Conservation (phyloP, 2,113 vertebrate species). For the Callipepla squamata region DNA sequence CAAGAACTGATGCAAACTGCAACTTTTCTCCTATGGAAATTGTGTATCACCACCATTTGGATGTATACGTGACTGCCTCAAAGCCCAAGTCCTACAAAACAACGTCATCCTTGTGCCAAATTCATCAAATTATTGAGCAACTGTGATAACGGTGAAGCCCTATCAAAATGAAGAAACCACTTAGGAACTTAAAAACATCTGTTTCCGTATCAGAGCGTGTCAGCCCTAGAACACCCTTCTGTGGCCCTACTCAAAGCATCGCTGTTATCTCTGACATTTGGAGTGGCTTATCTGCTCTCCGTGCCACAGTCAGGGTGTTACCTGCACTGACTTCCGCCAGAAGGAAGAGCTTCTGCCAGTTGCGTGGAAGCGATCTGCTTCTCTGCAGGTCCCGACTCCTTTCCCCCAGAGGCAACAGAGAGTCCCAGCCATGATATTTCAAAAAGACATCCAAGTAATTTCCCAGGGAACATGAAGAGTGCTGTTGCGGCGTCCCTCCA, state of each 20-base stretch:
- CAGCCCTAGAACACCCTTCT: conserved; percentile 20
- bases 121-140: conserved; percentile 26
- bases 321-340: conserved; percentile 4
- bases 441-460: conserved; percentile 16
- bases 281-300: conserved; percentile 24
- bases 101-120: not conserved
- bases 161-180: conserved; percentile 44
- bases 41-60: not conserved
- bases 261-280: not conserved
- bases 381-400: not conserved
- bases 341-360: conserved; percentile 27
- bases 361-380: conserved; percentile 31
- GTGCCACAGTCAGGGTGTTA: conserved; percentile 40
- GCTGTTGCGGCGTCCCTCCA: not conserved
- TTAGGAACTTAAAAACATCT: conserved; percentile 42
- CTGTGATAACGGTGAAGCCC: conserved; percentile 32
- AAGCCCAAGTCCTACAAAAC: not conserved
- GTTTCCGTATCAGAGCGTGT: not conserved
- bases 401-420: not conserved
- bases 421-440: conserved; percentile 25
- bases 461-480: not conserved
- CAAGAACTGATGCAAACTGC: not conserved
- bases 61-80: not conserved
- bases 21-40: not conserved
- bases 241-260: not conserved